Conservation (phyloP, 2,113 vertebrate genomes). For the Cavia aperea region DNA sequence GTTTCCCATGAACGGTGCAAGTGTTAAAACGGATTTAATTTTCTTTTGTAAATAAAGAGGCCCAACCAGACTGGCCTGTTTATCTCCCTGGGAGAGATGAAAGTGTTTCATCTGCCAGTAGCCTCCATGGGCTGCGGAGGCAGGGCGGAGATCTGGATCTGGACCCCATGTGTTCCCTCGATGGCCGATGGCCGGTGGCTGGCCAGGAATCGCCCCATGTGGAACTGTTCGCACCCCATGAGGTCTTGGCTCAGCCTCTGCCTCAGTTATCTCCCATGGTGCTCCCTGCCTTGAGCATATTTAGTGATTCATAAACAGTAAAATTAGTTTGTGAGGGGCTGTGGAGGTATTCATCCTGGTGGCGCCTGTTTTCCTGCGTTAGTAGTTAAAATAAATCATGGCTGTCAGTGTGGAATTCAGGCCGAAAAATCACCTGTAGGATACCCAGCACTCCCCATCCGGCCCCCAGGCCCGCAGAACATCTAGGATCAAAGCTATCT, state of each 20-base stretch:
- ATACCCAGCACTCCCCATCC: conserved; percentile 3
- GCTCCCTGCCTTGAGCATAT: conserved; percentile 31
- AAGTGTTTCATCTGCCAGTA: conserved; percentile 66
- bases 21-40: conserved; percentile 71
- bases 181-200: background rate
- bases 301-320: conserved; percentile 70
- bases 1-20: conserved; percentile 66
- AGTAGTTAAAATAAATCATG: conserved; percentile 69
- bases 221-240: conserved; percentile 61
- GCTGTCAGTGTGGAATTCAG: conserved; percentile 73
- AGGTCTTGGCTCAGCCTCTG: conserved; percentile 49
- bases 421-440: conserved; percentile 63
- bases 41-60: conserved; percentile 73
- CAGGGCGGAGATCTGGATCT: conserved; percentile 54
- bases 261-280: conserved; percentile 47
- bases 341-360: conserved; percentile 57
- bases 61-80: conserved; percentile 59
- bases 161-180: conserved; percentile 52
- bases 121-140: conserved; percentile 33
- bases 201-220: conserved; percentile 31
- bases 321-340: conserved; percentile 59
- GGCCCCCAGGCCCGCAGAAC: background rate
- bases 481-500: conserved; percentile 61
- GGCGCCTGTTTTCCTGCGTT: conserved; percentile 67
- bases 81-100: conserved; percentile 72